Base-by-base conservation (phyloP, 1,140 invertebrate genomes). In the Drosophila dunni region DNA sequence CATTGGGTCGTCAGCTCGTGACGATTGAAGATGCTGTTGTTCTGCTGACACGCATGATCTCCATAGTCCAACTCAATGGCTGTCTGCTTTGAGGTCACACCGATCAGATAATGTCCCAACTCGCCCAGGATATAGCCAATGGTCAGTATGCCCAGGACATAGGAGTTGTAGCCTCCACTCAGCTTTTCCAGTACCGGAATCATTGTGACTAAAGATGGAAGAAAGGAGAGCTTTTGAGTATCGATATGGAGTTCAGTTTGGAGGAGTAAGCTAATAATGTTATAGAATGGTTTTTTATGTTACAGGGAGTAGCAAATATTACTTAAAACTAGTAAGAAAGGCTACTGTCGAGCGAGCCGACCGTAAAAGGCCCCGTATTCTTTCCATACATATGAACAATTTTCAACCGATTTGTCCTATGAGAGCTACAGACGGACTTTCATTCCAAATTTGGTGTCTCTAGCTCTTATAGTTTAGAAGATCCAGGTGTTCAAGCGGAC, bases 41-140 rank as follows among this genome's bases (percentile, higher is more conserved):
- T 97, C 29, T 96, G 93, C 93, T 97, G 95, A 89, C 97, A 98
- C 5, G 96, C 94, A 84, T 96, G 95, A 92, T 98, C 97, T 4
- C 97, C 97, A 82, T 97, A 98, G 79, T 97, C 95, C 45, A 98
- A 92, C 90, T 97, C 96, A 34, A 95, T 94, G 4, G 97, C 96
- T 17, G 96, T 96, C 65, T 95, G 95, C 91, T 97, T 97, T 50
- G 96, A 97, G 20, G 97, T 97, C 0, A 97, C 96, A 93, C 97
- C 97, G 77, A 97, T 97, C 60, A 98, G 93, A 93, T 97, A 97
- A 93, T 97, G 97, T 6, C 97, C 96, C 56, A 98, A 92, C 92
- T 98, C 97, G 17, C 96, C 97, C 1, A 97, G 92, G 9, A 97
- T 95, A 91, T 97, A 98, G 71, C 96, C 96, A 40, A 97, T 91